Percentiles rank a stretch among this genome's conserved stretches.
phyloP scores from a whole-genome alignment of 2,797 vertebrate species.

The Lacerta viridis region DNA sequence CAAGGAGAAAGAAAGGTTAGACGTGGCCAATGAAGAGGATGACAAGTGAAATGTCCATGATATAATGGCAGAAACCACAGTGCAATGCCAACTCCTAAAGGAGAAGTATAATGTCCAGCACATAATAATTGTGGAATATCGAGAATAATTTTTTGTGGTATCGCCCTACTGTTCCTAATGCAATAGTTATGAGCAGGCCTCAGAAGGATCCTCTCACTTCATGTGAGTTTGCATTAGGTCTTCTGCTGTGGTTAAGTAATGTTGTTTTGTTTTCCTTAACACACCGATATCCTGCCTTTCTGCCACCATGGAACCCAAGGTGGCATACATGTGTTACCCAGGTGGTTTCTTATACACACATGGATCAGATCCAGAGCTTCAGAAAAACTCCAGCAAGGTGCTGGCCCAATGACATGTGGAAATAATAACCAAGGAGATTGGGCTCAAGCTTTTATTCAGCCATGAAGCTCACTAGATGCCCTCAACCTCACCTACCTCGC shows the following conservation, averaged over 20 bases:
- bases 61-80: background rate
- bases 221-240: background rate
- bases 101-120: background rate
- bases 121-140: background rate
- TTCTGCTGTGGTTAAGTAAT: background rate
- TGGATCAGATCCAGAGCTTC: no score
- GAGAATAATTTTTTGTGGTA: background rate
- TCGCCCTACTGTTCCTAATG: background rate
- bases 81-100: slow-evolving; percentile 10
- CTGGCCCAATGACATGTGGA: background rate
- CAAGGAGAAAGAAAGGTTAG: background rate
- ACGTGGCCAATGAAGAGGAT: background rate
- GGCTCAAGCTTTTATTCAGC: background rate
- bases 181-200: background rate
- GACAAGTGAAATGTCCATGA: background rate
- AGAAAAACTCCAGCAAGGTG: no score
- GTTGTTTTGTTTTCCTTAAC: no score
- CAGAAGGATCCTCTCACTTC: background rate
- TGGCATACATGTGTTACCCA: no score
- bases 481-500: background rate
- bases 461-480: background rate
- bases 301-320: no score
- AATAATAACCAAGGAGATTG: background rate
- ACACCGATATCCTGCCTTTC: no score
- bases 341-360: no score